Evolutionary conservation across 1,140 invertebrate species (phyloP).

Genomic region (Drosophila santomea): DNA sequence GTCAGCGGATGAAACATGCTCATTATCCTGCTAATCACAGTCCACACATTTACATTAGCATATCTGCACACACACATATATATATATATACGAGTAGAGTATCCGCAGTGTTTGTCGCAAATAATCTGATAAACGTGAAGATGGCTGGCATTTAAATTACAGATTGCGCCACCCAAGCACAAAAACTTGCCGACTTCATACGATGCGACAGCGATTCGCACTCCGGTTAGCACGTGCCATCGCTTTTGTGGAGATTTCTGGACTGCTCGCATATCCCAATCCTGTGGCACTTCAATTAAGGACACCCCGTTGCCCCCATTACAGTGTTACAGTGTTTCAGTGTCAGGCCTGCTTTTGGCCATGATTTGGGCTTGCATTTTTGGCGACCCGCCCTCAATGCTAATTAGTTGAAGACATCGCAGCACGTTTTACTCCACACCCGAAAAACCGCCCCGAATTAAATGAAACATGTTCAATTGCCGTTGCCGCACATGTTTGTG

Average conservation of each 20-base stretch:
- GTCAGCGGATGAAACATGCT: constrained; percentile 3
- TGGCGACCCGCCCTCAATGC: constrained; percentile 57
- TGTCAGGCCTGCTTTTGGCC: constrained; percentile 38
- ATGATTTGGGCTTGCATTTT: constrained; percentile 65
- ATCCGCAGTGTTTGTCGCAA: constrained; percentile 53
- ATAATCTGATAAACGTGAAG: constrained; percentile 79
- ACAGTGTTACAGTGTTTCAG: neutral
- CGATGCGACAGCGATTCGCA: constrained; percentile 1
- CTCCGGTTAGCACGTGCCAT: constrained; percentile 48
- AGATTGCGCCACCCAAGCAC: constrained; percentile 69
- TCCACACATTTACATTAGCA: neutral
- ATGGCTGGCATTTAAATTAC: constrained; percentile 82
- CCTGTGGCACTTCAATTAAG: constrained; percentile 53
- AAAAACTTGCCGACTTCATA: constrained; percentile 62
- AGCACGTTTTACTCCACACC: constrained; percentile 52
- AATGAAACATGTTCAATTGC: constrained; percentile 52
- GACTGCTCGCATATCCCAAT: constrained; percentile 8
- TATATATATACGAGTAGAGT: neutral
- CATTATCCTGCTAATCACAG: constrained; percentile 37
- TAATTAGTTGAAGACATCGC: constrained; percentile 70
- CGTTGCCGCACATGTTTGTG: neutral
- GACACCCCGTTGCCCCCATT: constrained; percentile 10
- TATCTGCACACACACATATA: neutral
- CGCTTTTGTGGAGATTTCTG: constrained; percentile 1
- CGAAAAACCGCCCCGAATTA: constrained; percentile 2